Base-by-base conservation (phyloP, 2,797 vertebrate species). In the Lepidocolaptes lacrymiger region DNA sequence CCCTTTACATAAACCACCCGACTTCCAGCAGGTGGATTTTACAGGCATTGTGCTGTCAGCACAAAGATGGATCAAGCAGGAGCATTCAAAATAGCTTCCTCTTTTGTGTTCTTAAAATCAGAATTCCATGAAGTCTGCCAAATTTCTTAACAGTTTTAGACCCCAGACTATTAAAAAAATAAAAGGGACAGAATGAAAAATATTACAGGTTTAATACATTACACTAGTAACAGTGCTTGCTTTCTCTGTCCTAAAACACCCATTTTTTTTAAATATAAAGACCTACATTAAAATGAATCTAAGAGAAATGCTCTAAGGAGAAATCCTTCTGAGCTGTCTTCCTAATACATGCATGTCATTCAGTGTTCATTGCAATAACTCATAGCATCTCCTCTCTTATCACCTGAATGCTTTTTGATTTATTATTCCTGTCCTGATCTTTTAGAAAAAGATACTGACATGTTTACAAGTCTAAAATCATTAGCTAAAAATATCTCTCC, bases 11-110 rank as follows among this genome's bases (percentile, higher is more conserved):
- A 97, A 98, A 97, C 98, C 98, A 98, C 98, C 98, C 95, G 97
- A 97, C 98, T 97, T 98, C 97, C 98, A 99, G 99, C 98, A 99
- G 98, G 99, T 99, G 98, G 98, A 98, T 97, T 96, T 95, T 95
- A 85, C 81, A 97, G 91, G 89, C 96, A 98, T 98, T 98, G 97
- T 97, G 94, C 85, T 97, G 95, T 59, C 37, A 97, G 92, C 94
- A 98, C 97, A 98, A 98, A 97, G 97, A 97, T 96, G 75, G 88
- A 97, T 97, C 97, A 96, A 96, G 93, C 71, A 61, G 94, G 88
- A 97, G 88, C 93, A 96, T 97, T 97, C 95, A 95, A 96, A 95
- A 95, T 73, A 93, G 96, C 91, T 98, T 98, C 97, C 96, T 98
- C 96, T 97, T 97, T 97, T 97, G 94, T 97, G 55, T 96, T 96